Base-by-base conservation (phyloP, 2,797 vertebrate genomes). In the Paramormyrops hopkinsi region DNA sequence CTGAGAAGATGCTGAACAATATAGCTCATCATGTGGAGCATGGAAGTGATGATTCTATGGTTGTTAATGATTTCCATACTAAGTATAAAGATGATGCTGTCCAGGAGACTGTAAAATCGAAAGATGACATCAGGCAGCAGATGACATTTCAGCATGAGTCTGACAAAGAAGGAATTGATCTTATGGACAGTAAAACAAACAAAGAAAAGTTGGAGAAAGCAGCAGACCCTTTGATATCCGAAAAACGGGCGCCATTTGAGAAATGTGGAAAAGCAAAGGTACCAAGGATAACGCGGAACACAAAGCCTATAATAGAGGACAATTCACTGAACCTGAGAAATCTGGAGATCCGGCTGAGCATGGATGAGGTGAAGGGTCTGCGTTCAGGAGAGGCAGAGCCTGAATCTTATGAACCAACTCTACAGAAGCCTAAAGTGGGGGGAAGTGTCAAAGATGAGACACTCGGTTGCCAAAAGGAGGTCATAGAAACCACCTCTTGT, bases 291-390 rank as follows among this genome's bases (percentile, higher is more conserved):
- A 95, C 92, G 50, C 94, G 96, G 86, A 97, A 95, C 65, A 93
- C 96, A 0, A 98, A 97, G 91, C 91, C 94, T 0, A 92, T 93
- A 0, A 94, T 92, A 0, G 96, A 97, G 88, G 97, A 95, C 91
- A 93, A 97, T 11, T 96, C 97, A 0, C 95, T 97, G 51, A 96
- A 96, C 89, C 93, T 99, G 82, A 99, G 97, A 93, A 97, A 95
- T 0, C 95, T 97, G 0, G 96, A 97, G 93, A 97, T 97, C 51
- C 94, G 96, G 46, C 94, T 97, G 3, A 97, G 97, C 1, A 95
- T 97, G 0, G 96, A 96, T 0, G 97, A 97, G 89, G 96, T 97
- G 19, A 97, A 96, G 89, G 96, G 97, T 0, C 92, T 96, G 69
- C 96, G 95, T 41, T 95, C 96, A 0, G 91, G 95, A 0, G 96